Percentiles rank a stretch among this genome's conserved stretches.
phyloP scores from a whole-genome alignment of 2,888 invertebrate genomes.

The Oasisia sp. region DNA sequence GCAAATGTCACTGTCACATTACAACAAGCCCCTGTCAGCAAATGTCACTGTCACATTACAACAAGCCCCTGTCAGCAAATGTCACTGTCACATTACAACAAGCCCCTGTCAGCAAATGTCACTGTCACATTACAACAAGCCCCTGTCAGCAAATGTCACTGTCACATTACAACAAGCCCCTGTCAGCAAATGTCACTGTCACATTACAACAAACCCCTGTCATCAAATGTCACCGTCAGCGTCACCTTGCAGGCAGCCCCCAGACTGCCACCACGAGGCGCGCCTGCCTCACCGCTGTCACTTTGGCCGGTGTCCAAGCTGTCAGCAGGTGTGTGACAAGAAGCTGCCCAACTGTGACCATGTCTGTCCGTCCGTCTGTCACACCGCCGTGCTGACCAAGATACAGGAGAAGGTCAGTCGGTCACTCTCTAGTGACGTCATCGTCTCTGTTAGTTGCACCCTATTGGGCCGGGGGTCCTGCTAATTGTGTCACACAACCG shows the following conservation, averaged over 20 bases:
- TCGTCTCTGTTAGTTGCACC: neutral
- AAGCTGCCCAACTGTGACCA: conserved; percentile 54
- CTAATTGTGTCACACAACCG: too few species aligned
- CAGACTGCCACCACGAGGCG: conserved; percentile 84
- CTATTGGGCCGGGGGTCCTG: too few species aligned
- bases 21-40: neutral
- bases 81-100: neutral
- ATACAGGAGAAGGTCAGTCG: conserved; percentile 52
- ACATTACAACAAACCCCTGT: neutral
- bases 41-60: neutral
- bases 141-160: neutral
- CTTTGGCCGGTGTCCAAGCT: conserved; percentile 78
- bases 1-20: neutral
- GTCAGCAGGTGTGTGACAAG: conserved; percentile 77
- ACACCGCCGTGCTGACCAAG: conserved; percentile 55
- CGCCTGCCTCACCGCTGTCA: conserved; percentile 74
- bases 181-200: neutral
- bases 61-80: neutral
- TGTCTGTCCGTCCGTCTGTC: conserved; percentile 57
- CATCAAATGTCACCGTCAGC: neutral
- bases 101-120: neutral
- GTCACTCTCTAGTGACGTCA: neutral
- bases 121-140: neutral
- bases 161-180: neutral
- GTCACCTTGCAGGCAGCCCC: conserved; percentile 71